phyloP scores from a whole-genome alignment of 2,113 vertebrate genomes.

The Caretta caretta region DNA sequence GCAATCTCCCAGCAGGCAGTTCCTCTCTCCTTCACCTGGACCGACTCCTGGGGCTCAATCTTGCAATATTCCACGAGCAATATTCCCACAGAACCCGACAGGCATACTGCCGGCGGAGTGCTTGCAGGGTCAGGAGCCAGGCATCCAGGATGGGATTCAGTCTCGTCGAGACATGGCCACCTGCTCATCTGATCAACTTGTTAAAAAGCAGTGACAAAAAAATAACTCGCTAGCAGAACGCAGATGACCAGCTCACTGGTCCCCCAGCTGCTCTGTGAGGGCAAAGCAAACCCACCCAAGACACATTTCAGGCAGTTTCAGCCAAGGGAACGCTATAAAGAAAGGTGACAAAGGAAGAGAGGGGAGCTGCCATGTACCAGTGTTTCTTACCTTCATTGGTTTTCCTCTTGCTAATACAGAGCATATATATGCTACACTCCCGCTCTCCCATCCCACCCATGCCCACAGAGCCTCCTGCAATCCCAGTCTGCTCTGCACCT shows the following conservation, averaged over 20 bases:
- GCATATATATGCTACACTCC: not conserved
- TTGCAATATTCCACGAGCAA: not conserved
- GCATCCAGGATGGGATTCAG: not conserved
- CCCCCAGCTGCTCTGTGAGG: not conserved
- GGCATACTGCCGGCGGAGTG: not conserved
- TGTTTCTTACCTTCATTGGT: not conserved
- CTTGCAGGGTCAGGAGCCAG: not conserved
- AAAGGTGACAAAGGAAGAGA: not conserved
- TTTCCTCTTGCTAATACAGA: not conserved
- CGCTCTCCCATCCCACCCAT: no score
- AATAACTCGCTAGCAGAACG: not conserved
- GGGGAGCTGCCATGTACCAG: not conserved
- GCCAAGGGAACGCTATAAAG: not conserved
- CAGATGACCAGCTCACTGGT: not conserved
- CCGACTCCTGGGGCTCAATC: not conserved
- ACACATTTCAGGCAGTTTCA: not conserved
- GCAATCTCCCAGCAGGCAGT: not conserved
- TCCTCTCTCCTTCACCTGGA: not conserved
- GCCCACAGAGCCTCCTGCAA: not conserved
- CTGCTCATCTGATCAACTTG: not conserved
- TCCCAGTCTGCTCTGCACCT: not conserved
- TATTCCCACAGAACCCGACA: not conserved
- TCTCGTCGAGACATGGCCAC: not conserved
- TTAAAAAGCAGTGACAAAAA: not conserved
- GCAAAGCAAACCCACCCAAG: not conserved